Base-by-base conservation (phyloP, 2,797 vertebrate species). In the Rhinophrynus dorsalis region DNA sequence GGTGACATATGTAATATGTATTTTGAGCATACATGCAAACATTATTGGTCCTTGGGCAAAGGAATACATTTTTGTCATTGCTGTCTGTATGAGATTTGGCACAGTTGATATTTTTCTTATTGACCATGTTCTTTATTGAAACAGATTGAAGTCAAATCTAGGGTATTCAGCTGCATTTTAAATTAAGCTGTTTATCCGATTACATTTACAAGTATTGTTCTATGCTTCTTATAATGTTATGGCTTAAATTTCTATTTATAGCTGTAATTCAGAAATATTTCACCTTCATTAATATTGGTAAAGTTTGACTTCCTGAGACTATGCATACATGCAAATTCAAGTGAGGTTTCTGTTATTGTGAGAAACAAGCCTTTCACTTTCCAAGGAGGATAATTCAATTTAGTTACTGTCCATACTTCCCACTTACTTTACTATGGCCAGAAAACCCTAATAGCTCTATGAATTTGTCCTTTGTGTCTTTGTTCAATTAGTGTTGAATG, bases 101-200 rank as follows among this genome's bases (percentile, higher is more conserved):
- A 40, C n/a, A 38, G 30, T 21, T 17, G 33, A 30, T 17, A 23
- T 62, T 51, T 26, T 27, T 12, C 52, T 57, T n/a, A n/a, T n/a
- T n/a, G n/a, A n/a, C n/a, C n/a, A n/a, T n/a, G n/a, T 23, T 6
- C 15, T 11, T 32, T 64, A 17, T 51, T 51, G 68, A 72, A n/a
- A 58, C 15, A 57, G 18, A 64, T 17, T 52, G 21, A 54, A 54
- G 30, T 29, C 37, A 52, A 52, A n/a, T 15, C 32, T 32, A 52
- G 18, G 30, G n/a, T 20, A 55, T 64, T 72, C 37, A 11, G 18
- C 24, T 24, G 32, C 30, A 56, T 33, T 10, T 12, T 40, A 18
- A 57, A 64, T 57, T 38, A 57, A 48, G 42, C 32, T 57, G 42
- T 57, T 64, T 55, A 47, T 64, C 60, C 42, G 32, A 72, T 65